These are phyloP conservation scores for Netelia inedita DNA, from an alignment of 2,888 invertebrate genomes.

Conservation along the genomic window DNA sequence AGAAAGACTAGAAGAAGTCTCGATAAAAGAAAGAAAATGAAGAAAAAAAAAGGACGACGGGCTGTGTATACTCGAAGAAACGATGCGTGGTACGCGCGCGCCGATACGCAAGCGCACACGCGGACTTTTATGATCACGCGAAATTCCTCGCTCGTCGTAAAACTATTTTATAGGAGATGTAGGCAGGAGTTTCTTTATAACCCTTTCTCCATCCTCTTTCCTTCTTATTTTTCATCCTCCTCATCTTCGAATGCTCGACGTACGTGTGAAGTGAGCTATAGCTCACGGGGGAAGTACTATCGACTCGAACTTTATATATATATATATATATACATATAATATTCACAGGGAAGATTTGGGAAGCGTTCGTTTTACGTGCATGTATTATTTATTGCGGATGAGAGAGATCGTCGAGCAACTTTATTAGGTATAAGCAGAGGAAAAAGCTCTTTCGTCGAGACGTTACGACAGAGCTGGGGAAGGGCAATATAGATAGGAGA, in stretches of 20 bases:
- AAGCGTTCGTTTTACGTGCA: constrained; percentile 66
- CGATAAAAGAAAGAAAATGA: constrained; percentile 9
- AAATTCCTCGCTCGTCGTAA: constrained; percentile 83
- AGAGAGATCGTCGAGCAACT: constrained; percentile 28
- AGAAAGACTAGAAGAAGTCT: neutral
- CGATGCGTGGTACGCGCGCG: constrained; percentile 67
- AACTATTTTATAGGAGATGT: constrained; percentile 84
- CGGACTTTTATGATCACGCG: constrained; percentile 82
- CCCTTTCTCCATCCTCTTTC: constrained; percentile 49
- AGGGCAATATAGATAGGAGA: constrained; percentile 26
- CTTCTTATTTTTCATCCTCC: constrained; percentile 23
- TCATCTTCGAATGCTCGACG: constrained; percentile 37
- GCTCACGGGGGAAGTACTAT: constrained; percentile 36
- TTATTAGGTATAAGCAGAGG: constrained; percentile 38
- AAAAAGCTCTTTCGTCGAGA: constrained; percentile 25
- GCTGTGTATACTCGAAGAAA: constrained; percentile 32
- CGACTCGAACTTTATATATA: constrained; percentile 17
- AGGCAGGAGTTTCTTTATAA: constrained; percentile 78
- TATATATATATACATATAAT: constrained; percentile 1
- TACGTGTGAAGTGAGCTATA: constrained; percentile 36
- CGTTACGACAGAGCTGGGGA: constrained; percentile 12
- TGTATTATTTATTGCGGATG: constrained; percentile 45
- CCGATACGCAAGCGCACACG: constrained; percentile 69
- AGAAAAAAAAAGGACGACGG: constrained; percentile 20
- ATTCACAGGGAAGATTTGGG: constrained; percentile 31